Percentiles rank a stretch among this genome's conserved stretches.
Conservation (phyloP, 2,888 invertebrate genomes). For the Ernsta delagoae region DNA sequence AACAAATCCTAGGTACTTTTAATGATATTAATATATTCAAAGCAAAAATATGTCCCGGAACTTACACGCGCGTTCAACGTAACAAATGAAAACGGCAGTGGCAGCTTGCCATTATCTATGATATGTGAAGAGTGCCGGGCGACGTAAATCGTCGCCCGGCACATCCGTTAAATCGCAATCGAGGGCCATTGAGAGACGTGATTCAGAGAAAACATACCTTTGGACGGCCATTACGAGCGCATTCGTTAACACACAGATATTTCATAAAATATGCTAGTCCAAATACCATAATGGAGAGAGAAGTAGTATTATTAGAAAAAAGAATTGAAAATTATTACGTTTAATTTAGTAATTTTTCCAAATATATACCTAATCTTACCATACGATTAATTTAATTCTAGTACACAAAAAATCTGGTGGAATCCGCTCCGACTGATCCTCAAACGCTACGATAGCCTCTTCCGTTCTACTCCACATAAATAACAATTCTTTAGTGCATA, state of each 20-base stretch:
- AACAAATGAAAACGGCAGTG: slow-evolving; percentile 23
- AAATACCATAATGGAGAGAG: background rate
- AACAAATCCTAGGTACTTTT: background rate
- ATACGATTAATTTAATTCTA: background rate
- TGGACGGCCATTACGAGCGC: slow-evolving; percentile 2
- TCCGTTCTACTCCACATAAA: background rate
- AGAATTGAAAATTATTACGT: too few species aligned
- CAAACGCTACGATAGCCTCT: background rate
- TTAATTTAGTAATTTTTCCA: too few species aligned
- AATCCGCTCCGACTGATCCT: background rate
- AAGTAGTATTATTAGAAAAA: background rate
- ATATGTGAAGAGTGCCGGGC: slow-evolving; percentile 23
- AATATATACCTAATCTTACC: too few species aligned
- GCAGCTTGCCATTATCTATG: slow-evolving; percentile 29
- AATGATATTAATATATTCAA: background rate
- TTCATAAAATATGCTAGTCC: background rate
- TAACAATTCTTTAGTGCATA: too few species aligned
- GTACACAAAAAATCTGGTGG: background rate
- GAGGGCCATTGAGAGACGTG: slow-evolving; percentile 24
- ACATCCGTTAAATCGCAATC: slow-evolving; percentile 23
- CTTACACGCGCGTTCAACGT: slow-evolving; percentile 12
- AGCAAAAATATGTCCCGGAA: slow-evolving; percentile 18
- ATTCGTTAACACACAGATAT: background rate
- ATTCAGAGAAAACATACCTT: slow-evolving; percentile 25
- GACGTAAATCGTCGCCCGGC: too few species aligned